These are phyloP conservation scores for Anomalospiza imberbis DNA, from an alignment of 2,797 vertebrate species.

Conservation along the genomic window DNA sequence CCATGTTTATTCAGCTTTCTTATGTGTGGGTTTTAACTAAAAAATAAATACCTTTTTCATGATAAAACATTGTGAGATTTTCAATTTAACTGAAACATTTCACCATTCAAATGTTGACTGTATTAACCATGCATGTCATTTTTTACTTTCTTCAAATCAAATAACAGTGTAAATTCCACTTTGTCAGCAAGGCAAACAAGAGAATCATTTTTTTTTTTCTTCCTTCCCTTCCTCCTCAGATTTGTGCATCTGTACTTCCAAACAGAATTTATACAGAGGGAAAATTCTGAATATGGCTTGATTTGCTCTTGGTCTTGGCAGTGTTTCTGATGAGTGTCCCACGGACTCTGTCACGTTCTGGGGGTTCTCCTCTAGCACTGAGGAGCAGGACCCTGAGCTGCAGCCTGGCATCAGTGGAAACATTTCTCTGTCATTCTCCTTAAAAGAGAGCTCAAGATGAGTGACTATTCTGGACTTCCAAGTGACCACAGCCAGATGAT, in stretches of 20 bases:
- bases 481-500: slow-evolving; percentile 69
- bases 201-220: background rate
- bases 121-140: background rate
- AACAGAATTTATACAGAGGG: background rate
- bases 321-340: slow-evolving; percentile 37
- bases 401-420: slow-evolving; percentile 39
- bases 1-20: background rate
- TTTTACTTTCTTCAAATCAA: background rate
- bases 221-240: slow-evolving; percentile 19
- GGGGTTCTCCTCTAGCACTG: slow-evolving; percentile 66
- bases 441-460: slow-evolving; percentile 76
- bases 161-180: background rate
- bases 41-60: background rate
- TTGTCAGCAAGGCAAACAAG: background rate
- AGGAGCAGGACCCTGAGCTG: slow-evolving; percentile 70
- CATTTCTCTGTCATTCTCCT: slow-evolving; percentile 8
- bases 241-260: slow-evolving; percentile 19
- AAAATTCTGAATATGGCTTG: slow-evolving; percentile 43
- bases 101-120: background rate
- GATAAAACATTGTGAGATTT: background rate
- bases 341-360: slow-evolving; percentile 1
- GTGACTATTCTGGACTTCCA: slow-evolving; percentile 71
- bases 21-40: background rate
- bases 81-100: background rate
- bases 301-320: slow-evolving; percentile 4